Conservation (phyloP, 2,797 vertebrate genomes). For the Sparus aurata region DNA sequence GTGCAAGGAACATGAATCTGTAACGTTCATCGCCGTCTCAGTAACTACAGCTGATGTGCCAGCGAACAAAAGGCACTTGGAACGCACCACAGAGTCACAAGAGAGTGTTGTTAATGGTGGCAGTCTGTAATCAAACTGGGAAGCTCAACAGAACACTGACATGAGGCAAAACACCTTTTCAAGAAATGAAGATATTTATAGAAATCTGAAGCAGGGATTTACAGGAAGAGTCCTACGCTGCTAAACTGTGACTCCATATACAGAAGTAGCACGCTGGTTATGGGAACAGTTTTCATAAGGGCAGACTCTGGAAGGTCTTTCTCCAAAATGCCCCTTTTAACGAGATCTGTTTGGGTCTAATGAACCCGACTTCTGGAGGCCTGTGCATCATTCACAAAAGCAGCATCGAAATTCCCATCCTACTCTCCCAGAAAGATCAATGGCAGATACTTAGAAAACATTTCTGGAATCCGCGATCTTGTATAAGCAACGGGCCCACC, state of each 20-base stretch:
- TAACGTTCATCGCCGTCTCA: neutral
- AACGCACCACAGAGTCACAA: neutral
- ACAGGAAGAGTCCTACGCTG: neutral
- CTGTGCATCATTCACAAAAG: constrained; percentile 45
- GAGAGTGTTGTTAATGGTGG: neutral
- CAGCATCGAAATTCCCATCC: constrained; percentile 51
- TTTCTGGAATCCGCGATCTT: constrained; percentile 67
- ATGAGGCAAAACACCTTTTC: neutral
- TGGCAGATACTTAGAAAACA: constrained; percentile 69
- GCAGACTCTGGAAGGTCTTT: constrained; percentile 25
- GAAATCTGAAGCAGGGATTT: constrained; percentile 2
- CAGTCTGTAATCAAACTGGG: neutral
- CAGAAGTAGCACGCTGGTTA: constrained; percentile 5
- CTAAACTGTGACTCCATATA: constrained; percentile 17
- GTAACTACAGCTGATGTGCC: neutral
- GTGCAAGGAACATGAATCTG: neutral
- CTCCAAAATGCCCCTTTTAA: constrained; percentile 30
- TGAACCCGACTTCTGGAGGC: constrained; percentile 22
- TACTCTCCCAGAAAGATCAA: constrained; percentile 76
- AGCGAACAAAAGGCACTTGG: neutral
- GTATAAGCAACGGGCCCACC: constrained; percentile 62
- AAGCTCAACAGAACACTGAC: constrained; percentile 2
- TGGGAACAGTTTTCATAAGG: constrained; percentile 44
- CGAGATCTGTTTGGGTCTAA: constrained; percentile 33
- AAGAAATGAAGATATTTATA: neutral